Percentiles rank a stretch among this genome's conserved stretches.
These are phyloP conservation scores for Campoletis sonorensis DNA, from an alignment of 1,140 invertebrate genomes.

Conservation along the genomic window DNA sequence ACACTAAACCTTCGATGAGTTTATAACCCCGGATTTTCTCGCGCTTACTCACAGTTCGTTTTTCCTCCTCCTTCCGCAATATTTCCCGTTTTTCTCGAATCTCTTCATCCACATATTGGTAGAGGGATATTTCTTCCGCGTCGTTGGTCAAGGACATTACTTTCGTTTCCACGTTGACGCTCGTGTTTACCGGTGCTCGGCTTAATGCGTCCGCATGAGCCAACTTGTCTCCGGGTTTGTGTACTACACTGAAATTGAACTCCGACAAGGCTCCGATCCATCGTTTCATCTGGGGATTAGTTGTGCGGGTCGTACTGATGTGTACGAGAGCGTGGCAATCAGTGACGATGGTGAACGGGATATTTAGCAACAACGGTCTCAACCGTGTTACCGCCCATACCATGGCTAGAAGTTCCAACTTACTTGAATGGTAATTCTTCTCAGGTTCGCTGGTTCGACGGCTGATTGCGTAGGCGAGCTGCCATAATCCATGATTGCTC, in stretches of 20 bases:
- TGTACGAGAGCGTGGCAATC: slow-evolving; percentile 32
- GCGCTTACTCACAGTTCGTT: too few relatives aligned
- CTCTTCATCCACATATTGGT: too few relatives aligned
- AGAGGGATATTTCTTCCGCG: too few relatives aligned
- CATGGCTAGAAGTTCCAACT: slow-evolving; percentile 55
- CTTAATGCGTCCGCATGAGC: slow-evolving; percentile 26
- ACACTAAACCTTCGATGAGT: slow-evolving; percentile 37
- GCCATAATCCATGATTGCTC: neutral
- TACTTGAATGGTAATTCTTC: slow-evolving; percentile 52
- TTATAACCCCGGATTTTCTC: too few relatives aligned
- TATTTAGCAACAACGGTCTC: slow-evolving; percentile 34
- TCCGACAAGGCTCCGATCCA: slow-evolving; percentile 31
- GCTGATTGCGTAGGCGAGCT: slow-evolving; percentile 46
- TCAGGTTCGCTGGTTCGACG: slow-evolving; percentile 48
- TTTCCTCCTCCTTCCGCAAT: too few relatives aligned
- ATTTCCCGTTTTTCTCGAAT: too few relatives aligned
- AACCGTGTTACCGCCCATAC: slow-evolving; percentile 46
- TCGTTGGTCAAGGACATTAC: too few relatives aligned
- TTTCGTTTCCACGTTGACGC: neutral
- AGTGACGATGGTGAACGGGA: slow-evolving; percentile 41
- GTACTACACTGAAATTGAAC: slow-evolving; percentile 31
- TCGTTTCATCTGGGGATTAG: slow-evolving; percentile 36
- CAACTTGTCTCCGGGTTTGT: slow-evolving; percentile 19
- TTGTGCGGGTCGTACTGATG: slow-evolving; percentile 11
- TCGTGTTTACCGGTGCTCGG: neutral